Evolutionary conservation across 2,113 vertebrate genomes (phyloP), one percentile per base, ranked within the genome.

Genomic region (Carlito syrichta): DNA sequence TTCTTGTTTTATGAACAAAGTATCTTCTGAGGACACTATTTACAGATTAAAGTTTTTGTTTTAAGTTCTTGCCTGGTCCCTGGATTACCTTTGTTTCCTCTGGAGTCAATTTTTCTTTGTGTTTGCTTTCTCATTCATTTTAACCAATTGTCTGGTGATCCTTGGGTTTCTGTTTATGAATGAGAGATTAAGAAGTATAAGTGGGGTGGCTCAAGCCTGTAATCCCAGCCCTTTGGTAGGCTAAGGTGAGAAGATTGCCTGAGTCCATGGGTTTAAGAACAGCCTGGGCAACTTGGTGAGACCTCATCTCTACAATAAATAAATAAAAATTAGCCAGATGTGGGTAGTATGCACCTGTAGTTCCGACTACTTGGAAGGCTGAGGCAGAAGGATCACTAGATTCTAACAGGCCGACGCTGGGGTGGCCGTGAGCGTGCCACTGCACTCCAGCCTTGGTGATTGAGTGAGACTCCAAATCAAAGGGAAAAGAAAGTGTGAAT

Each of bases 81-180:
- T 82, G 25, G 86, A 76, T 92, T 86, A 89, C 27, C 11, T 84
- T 94, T 86, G 79, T 81, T 92, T 86, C 20, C 68, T 77, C 45
- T 83, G n/a, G 35, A 86, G 56, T 76, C 38, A 86, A 6, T 81
- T 77, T 89, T 96, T 81, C 50, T 92, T 19, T 56, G 89, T 35
- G 14, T 89, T 74, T 93, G 71, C 58, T 89, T 38, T 79, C 81
- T 89, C 68, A 8, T 30, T 96, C 76, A 45, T 92, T 94, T 83
- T 60, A 63, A 71, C 54, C 85, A 73, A 68, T 60, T 52, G 23
- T 86, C 79, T 92, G 35, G 17, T 76, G 69, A 35, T 56, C 84
- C 52, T 71, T 83, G 54, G 23, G 43, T 94, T 94, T 83, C 63
- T 60, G 38, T 45, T 94, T 81, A 43, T 60, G 68, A 95, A 86